A percentile compares a stretch with the other conserved stretches of the same genome.
phyloP scores from a whole-genome alignment of 2,888 invertebrate species.

The Biston betularia region DNA sequence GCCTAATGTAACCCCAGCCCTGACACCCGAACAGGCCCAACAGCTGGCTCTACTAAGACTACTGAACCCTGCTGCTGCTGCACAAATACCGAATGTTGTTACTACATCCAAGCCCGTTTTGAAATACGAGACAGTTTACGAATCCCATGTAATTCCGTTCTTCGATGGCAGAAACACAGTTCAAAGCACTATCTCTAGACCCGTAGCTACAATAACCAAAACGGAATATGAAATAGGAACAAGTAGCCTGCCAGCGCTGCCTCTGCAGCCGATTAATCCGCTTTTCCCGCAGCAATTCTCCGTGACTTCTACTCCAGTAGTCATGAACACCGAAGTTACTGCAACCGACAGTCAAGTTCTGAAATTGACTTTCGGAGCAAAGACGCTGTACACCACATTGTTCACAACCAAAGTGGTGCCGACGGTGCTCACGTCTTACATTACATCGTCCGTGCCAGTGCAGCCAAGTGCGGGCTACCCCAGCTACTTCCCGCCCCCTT shows the following conservation, averaged over 20 bases:
- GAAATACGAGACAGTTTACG: conserved; percentile 92
- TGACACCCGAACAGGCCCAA: conserved; percentile 90
- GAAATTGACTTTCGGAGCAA: conserved; percentile 96
- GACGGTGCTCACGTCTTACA: conserved; percentile 92
- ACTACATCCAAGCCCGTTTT: conserved; percentile 92
- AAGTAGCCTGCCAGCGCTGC: conserved; percentile 88
- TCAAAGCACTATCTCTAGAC: conserved; percentile 92
- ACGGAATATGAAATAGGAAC: conserved; percentile 93
- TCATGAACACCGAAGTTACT: conserved; percentile 92
- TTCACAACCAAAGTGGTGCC: conserved; percentile 94
- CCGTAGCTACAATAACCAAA: conserved; percentile 91
- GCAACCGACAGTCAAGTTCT: conserved; percentile 93
- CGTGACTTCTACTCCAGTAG: conserved; percentile 92
- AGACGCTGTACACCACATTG: conserved; percentile 94
- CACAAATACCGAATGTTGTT: conserved; percentile 89
- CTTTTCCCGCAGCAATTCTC: conserved; percentile 89
- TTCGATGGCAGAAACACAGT: conserved; percentile 91
- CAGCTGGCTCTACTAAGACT: conserved; percentile 91
- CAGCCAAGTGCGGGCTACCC: conserved; percentile 91
- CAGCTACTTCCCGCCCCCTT: conserved; percentile 92
- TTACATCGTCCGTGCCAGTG: conserved; percentile 92
- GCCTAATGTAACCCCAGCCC: conserved; percentile 68
- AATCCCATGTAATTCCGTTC: conserved; percentile 93
- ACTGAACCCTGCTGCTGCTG: conserved; percentile 89
- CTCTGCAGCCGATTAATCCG: conserved; percentile 86